Evolutionary conservation across 2,113 vertebrate species (phyloP).

Genomic region (Callipepla squamata): DNA sequence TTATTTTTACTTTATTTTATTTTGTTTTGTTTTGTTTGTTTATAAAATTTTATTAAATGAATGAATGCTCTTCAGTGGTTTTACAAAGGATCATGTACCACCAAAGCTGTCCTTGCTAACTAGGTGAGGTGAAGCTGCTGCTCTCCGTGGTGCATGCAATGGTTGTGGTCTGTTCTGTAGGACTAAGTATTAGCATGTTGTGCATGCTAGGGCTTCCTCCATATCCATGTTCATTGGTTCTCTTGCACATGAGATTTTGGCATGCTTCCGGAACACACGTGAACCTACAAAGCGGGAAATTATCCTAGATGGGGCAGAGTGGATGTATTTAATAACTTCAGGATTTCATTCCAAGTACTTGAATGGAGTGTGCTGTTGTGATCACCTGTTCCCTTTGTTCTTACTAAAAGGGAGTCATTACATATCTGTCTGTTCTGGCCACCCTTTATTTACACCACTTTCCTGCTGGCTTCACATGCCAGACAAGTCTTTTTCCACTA

Average conservation of each 20-base stretch:
- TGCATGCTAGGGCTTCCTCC: not conserved
- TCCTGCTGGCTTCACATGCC: not conserved
- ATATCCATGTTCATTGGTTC: rapidly evolving
- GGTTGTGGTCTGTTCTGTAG: rapidly evolving
- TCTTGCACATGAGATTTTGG: not conserved
- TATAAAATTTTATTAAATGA: not conserved
- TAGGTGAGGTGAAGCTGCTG: not conserved
- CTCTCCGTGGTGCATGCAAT: not conserved
- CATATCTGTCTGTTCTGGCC: not conserved
- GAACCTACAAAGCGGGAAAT: not conserved
- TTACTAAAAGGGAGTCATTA: not conserved
- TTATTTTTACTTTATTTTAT: too few relatives aligned
- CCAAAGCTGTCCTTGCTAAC: not conserved
- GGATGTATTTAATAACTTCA: not conserved
- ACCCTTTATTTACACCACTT: not conserved
- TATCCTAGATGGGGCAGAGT: not conserved
- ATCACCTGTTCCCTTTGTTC: not conserved
- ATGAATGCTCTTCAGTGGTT: not conserved
- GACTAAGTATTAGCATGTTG: not conserved
- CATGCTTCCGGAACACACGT: not conserved
- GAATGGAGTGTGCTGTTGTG: not conserved
- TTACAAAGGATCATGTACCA: not conserved
- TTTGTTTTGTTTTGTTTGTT: not conserved
- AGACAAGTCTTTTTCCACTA: not conserved
- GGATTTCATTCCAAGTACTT: not conserved